Evolutionary conservation across 2,113 vertebrate genomes (phyloP).

Genomic region (Rhadina sibilatrix): DNA sequence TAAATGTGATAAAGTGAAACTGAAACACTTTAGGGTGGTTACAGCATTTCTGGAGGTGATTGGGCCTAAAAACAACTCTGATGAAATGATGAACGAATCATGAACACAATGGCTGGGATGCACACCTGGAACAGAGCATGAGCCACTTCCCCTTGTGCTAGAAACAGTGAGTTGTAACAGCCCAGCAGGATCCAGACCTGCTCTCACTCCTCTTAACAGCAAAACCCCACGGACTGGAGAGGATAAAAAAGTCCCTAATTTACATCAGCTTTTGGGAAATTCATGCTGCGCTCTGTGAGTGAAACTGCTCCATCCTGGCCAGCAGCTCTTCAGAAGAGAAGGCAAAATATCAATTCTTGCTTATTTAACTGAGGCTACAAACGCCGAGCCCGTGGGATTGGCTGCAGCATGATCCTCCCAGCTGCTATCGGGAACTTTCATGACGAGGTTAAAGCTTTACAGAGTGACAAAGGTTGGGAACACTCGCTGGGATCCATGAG

Average conservation of each 20-base stretch:
- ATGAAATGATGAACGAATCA: not conserved
- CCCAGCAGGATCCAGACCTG: not conserved
- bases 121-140: not conserved
- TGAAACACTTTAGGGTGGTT: not conserved
- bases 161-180: not conserved
- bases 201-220: not conserved
- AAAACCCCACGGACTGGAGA: not conserved
- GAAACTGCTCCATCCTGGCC: not conserved
- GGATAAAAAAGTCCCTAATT: not conserved
- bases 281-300: not conserved
- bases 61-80: not conserved
- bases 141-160: not conserved
- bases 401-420: slow-evolving; percentile 30
- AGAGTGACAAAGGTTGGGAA: slow-evolving; percentile 59
- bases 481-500: not conserved
- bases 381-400: not conserved
- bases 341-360: not conserved
- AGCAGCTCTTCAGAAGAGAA: not conserved
- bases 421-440: slow-evolving; percentile 49
- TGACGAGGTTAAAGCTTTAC: slow-evolving; percentile 51
- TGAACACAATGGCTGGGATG: not conserved
- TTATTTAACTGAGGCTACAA: not conserved
- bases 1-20: not conserved
- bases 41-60: not conserved
- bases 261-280: not conserved